Base-by-base conservation (phyloP, 2,797 vertebrate genomes). In the Coccyzus lansbergi region DNA sequence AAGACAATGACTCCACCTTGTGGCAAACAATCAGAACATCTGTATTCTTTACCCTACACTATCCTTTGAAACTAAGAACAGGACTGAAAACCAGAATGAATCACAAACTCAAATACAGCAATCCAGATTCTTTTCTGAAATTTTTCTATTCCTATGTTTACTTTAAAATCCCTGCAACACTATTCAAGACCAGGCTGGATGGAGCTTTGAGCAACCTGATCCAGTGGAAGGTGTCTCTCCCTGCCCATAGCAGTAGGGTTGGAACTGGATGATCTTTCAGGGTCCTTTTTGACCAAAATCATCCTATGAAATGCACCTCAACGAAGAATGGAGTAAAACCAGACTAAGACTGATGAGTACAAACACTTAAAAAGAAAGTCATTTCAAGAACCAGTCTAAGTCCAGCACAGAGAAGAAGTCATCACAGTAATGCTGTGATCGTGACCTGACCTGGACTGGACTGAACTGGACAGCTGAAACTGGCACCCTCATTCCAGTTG, bases 1-100 rank as follows among this genome's bases (percentile, higher is more conserved):
- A 85, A 91, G 87, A 89, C 42, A 42, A 97, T 11, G 65, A 87
- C 97, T 80, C 97, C 97, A 97, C 93, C 98, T 98, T 91, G 98
- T 97, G 98, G 98, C 86, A 79, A 86, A n/a, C 19, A 52, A 42
- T 44, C 69, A 94, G 92, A 96, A 96, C 68, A 69, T 0, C 38
- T 21, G 59, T 26, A 58, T 58, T 15, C 17, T 69, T 49, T 21
- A 58, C 40, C 40, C 0, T 6, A 42, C 5, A 33, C 33, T 56
- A 52, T 12, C 22, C 59, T 65, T 24, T 22, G 31, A 24, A 59
- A 64, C 7, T 12, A 15, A 28, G n/a, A 68, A 26, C 22, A 52
- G 24, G 42, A 38, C 19, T 20, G 28, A 62, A 82, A 70, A 65
- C 2, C 12, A 36, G 46, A 84, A 46, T 10, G 17, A 7, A 74